Percentiles rank a stretch among this genome's conserved stretches.
Conservation (phyloP, 2,888 invertebrate genomes). For the Chrysodeixis includens region DNA sequence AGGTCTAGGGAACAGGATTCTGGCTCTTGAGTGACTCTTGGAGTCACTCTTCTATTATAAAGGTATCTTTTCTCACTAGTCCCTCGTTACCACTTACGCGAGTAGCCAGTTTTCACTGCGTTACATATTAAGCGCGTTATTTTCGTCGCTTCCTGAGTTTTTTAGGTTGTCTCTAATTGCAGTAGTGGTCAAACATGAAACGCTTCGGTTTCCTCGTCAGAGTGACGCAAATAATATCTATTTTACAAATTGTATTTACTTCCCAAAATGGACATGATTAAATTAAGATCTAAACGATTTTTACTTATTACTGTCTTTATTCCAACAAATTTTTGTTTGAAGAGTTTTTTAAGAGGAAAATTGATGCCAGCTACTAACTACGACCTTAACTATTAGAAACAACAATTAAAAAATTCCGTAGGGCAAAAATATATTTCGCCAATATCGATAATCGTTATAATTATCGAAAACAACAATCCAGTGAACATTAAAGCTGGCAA, state of each 20-base stretch:
- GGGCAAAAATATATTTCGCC: conserved; percentile 14
- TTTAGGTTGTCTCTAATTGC: conserved; percentile 51
- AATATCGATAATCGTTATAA: conserved; percentile 18
- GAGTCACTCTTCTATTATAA: too few relatives aligned
- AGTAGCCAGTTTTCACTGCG: conserved; percentile 42
- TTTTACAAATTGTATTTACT: neutral
- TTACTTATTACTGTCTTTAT: too few relatives aligned
- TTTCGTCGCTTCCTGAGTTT: conserved; percentile 52
- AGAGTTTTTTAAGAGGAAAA: too few relatives aligned
- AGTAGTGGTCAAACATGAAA: conserved; percentile 42
- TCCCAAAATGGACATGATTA: neutral
- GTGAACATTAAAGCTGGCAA: conserved; percentile 23
- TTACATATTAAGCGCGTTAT: conserved; percentile 37
- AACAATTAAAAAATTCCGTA: neutral
- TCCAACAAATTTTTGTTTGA: too few relatives aligned
- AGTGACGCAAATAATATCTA: neutral
- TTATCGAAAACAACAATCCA: conserved; percentile 9
- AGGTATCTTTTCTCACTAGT: too few relatives aligned
- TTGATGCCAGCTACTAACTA: neutral
- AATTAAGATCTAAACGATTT: too few relatives aligned
- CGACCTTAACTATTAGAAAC: neutral
- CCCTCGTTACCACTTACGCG: conserved; percentile 15
- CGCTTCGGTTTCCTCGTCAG: conserved; percentile 30
- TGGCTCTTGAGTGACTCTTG: too few relatives aligned
- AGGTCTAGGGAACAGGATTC: too few relatives aligned